Evolutionary conservation across 2,888 invertebrate species (phyloP), one percentile per base, ranked within the genome.

Genomic region (Polyommatus iphigenia): DNA sequence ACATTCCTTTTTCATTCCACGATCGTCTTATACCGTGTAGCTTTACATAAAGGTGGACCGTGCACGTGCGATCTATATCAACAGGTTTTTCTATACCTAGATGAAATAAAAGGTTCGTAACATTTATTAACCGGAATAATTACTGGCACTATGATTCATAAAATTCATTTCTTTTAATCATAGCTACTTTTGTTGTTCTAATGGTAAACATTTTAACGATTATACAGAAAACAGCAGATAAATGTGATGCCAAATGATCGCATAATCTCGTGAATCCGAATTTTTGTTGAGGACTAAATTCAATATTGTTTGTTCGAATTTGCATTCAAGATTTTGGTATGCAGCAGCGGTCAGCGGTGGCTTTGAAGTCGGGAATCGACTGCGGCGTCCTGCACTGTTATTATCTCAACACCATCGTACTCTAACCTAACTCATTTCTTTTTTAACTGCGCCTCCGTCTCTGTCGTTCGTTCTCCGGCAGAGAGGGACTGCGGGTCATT

Each of bases 371-470:
- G 83, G 83, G 82, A 82, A 83, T 85, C 82, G 85, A 82, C 85
- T 83, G 87, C 87, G 84, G 86, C 83, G 81, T 86, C 84, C 87
- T 86, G 90, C 91, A 89, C 92, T 92, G 93, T 94, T 92, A 95
- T 94, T 94, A 94, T 93, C 94, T 93, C 93, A 92, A 92, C 93
- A 94, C 92, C 92, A 92, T 90, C 92, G 88, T 89, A 85, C 91
- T 91, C 91, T 90, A 91, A 90, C 90, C 91, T 92, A 87, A 89
- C 85, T 87, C 87, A 87, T 92, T 92, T 90, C 88, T 93, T 93
- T 94, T 93, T 92, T 91, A 88, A 85, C 88, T 91, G 90, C 89
- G 83, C 86, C 84, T 88, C 89, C 86, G 82, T 93, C 92, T 89
- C 91, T 84, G 86, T 93, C 87, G 80, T 83, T 87, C 89, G 80